Evolutionary conservation across 2,888 invertebrate species (phyloP), one percentile per base, ranked within the genome.

Genomic region (Drosophila yooni): DNA sequence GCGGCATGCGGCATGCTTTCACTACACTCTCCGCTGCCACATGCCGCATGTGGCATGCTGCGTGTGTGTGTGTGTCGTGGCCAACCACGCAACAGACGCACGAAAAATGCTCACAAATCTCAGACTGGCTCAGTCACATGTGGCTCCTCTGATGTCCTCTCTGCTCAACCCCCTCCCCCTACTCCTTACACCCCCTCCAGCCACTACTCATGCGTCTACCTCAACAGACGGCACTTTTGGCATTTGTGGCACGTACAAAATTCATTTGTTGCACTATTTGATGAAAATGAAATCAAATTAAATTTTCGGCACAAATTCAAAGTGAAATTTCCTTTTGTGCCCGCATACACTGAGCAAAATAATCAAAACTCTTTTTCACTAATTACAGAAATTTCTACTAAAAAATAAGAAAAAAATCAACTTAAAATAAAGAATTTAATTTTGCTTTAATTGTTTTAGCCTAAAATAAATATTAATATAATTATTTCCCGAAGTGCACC

Each of bases 261-360:
- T 87, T 89, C 88, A 87, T 87, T 89, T 89, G 82, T 85, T 85
- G 89, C 87, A 89, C 87, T 85, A 87, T 87, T 80, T 88, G 85
- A 89, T 88, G 89, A 86, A 81, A 87, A 89, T 84, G 74, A 89
- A 88, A 89, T 83, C 82, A 89, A 89, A 87, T 87, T 88, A 89
- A 87, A 85, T 87, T 83, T 84, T 85, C 88, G 77, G 68, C 74
- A 79, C 85, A 80, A 81, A 84, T 87, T 86, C 86, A 89, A 86
- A 87, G 85, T 74, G 83, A 85, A 70, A 52, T 64, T 58, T 61
- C n/a, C 53, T 56, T 53, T 13, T 46, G 27, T 33, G 36, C 31
- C 53, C 25, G 11, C 6, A 4, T 54, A 38, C 56, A 56, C 38
- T 38, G 25, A 46, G 15, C 15, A 25, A 25, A 46, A 46, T 0